Conservation (phyloP, 2,888 invertebrate genomes). For the Himalopsyche kuldschensis region DNA sequence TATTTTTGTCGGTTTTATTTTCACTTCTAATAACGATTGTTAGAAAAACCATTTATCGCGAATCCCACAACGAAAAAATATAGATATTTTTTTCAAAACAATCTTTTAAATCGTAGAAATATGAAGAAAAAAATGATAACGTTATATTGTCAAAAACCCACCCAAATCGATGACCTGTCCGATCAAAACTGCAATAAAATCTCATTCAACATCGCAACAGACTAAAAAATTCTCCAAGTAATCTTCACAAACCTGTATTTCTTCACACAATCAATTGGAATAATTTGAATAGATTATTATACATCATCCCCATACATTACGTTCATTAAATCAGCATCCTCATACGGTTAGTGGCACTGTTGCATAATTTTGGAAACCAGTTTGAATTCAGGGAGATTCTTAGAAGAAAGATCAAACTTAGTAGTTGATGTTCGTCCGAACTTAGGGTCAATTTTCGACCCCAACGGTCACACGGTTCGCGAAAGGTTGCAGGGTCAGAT, state of each 20-base stretch:
- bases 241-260: constrained; percentile 15
- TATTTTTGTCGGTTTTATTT: no score
- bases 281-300: not conserved
- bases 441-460: constrained; percentile 25
- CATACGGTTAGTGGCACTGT: not conserved
- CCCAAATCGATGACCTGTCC: not conserved
- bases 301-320: not conserved
- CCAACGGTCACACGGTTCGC: constrained; percentile 37
- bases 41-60: no score
- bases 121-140: no score
- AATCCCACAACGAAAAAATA: no score
- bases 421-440: not conserved
- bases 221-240: not conserved
- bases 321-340: not conserved
- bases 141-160: not conserved
- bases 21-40: no score
- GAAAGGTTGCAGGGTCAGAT: constrained; percentile 21
- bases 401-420: not conserved
- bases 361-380: not conserved
- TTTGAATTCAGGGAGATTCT: not conserved
- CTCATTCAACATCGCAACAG: not conserved
- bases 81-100: no score
- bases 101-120: no score
- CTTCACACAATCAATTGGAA: constrained; percentile 18
- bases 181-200: not conserved